A percentile compares a stretch with the other conserved stretches of the same genome.
These are phyloP conservation scores for Leucoraja ocellata DNA, from an alignment of 2,797 vertebrate genomes.

Conservation along the genomic window DNA sequence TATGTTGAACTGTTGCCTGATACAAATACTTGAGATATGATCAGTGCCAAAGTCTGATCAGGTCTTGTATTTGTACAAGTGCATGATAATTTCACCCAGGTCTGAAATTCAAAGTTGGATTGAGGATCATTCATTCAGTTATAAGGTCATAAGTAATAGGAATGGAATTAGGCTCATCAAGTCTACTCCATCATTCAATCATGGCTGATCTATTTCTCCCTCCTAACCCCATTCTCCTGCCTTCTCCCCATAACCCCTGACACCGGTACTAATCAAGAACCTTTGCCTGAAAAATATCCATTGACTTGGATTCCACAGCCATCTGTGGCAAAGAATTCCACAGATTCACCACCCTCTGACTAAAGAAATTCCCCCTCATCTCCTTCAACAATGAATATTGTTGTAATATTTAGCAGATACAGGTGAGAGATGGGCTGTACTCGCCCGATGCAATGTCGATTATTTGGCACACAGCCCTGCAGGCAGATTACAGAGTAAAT, in stretches of 20 bases:
- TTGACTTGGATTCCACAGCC: too few relatives aligned
- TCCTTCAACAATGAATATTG: not conserved
- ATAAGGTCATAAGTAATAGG: too few relatives aligned
- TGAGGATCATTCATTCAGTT: not conserved
- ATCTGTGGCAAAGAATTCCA: too few relatives aligned
- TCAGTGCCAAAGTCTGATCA: not conserved
- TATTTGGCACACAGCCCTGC: not conserved
- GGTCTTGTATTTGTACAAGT: not conserved
- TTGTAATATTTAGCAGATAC: not conserved
- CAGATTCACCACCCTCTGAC: too few relatives aligned
- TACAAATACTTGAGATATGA: not conserved
- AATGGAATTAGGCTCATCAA: too few relatives aligned
- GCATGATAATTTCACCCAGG: not conserved
- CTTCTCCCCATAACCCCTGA: too few relatives aligned
- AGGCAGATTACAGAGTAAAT: not conserved
- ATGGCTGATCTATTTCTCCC: too few relatives aligned
- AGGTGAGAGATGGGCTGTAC: not conserved
- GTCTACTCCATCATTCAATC: too few relatives aligned
- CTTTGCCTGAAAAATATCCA: too few relatives aligned
- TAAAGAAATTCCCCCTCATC: too few relatives aligned
- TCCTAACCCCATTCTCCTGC: too few relatives aligned
- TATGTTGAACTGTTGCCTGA: not conserved
- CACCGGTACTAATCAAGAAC: too few relatives aligned
- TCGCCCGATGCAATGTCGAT: not conserved
- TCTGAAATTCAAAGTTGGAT: not conserved